A percentile compares a stretch with the other conserved stretches of the same genome.
Conservation (phyloP, 2,113 vertebrate species). For the Piprites chloris region DNA sequence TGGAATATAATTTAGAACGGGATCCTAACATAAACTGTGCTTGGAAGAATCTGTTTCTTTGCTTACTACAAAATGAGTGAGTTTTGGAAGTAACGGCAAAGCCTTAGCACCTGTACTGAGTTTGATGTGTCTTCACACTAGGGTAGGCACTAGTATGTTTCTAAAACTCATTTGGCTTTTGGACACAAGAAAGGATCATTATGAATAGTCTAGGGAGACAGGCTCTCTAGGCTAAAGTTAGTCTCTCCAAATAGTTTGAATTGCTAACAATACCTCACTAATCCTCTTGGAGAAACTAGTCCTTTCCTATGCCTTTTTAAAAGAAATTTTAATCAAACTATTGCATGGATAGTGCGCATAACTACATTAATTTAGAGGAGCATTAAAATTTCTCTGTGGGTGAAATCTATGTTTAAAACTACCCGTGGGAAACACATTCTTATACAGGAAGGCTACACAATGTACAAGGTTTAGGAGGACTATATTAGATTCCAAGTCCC, state of each 20-base stretch:
- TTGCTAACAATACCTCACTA: background rate
- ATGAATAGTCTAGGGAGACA: background rate
- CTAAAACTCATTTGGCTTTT: background rate
- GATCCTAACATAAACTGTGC: background rate
- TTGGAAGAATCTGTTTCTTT: background rate
- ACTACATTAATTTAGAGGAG: background rate
- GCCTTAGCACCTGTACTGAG: accelerated
- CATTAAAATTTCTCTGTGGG: background rate
- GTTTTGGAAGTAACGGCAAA: background rate
- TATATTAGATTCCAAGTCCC: background rate
- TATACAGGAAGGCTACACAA: background rate
- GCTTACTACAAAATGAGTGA: background rate
- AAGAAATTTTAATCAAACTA: background rate
- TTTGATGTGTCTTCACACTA: background rate
- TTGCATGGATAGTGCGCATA: background rate
- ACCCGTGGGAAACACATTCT: background rate
- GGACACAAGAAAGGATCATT: background rate
- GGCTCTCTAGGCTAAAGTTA: background rate
- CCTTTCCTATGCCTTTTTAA: background rate
- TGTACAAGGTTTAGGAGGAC: background rate
- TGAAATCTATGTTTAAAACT: background rate
- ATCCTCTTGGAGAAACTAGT: background rate
- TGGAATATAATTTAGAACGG: background rate
- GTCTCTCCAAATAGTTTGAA: background rate
- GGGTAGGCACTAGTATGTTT: background rate